Percentiles rank a stretch among this genome's conserved stretches.
These are phyloP conservation scores for Cassiopea xamachana DNA, from an alignment of 30 jellyfish, hydroid and myxozoan species.

Conservation along the genomic window DNA sequence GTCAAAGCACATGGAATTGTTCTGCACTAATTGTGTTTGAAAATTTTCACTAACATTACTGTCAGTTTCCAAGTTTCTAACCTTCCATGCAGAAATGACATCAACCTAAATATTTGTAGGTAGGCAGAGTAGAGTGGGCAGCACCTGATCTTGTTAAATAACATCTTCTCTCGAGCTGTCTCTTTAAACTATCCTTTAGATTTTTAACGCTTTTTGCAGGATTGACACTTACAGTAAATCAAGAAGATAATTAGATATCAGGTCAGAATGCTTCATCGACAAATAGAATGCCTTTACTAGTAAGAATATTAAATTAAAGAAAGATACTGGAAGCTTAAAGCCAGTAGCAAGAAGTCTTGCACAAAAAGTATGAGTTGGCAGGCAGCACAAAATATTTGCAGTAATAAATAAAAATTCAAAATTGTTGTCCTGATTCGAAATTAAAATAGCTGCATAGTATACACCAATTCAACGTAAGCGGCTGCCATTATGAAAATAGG, in stretches of 20 bases:
- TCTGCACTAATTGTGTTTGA: not conserved
- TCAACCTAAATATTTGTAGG: slow-evolving; percentile 66
- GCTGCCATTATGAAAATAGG: too few relatives aligned
- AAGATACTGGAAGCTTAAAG: not conserved
- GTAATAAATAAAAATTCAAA: not conserved
- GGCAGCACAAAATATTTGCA: not conserved
- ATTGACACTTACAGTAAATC: not conserved
- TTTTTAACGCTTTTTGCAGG: slow-evolving; percentile 39
- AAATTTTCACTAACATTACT: not conserved
- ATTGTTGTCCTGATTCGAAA: too few relatives aligned
- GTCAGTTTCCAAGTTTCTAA: not conserved
- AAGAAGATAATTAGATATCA: not conserved
- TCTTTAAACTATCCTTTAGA: slow-evolving; percentile 49
- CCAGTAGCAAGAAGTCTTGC: not conserved
- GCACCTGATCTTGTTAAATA: slow-evolving; percentile 69
- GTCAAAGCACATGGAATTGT: not conserved
- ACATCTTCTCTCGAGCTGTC: slow-evolving; percentile 35
- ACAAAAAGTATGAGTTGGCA: not conserved
- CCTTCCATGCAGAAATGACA: slow-evolving; percentile 62
- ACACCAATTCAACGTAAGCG: too few relatives aligned
- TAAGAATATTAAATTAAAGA: not conserved
- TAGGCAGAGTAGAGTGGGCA: slow-evolving; percentile 73
- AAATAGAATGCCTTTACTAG: not conserved
- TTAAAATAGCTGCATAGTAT: too few relatives aligned
- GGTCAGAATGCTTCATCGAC: not conserved